Evolutionary conservation across 1,140 invertebrate genomes (phyloP).

Genomic region (Drosophila funebris): DNA sequence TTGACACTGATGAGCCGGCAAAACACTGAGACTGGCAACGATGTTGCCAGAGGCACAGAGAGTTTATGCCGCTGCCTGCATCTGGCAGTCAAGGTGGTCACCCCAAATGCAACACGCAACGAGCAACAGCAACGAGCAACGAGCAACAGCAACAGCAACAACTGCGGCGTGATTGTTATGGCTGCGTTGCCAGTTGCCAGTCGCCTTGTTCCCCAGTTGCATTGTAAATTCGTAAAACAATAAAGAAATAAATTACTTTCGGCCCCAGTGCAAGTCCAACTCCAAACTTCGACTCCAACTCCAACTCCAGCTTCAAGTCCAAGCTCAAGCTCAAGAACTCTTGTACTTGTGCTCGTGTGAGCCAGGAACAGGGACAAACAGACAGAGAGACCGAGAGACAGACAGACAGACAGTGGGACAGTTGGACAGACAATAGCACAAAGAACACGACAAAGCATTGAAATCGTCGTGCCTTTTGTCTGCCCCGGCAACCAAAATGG

Average conservation of each 20-base stretch:
- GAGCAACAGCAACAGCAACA: slow-evolving; percentile 52
- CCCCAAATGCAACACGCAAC: slow-evolving; percentile 80
- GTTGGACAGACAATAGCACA: slow-evolving; percentile 46
- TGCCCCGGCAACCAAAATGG: slow-evolving; percentile 61
- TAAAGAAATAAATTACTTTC: slow-evolving; percentile 84
- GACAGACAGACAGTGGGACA: slow-evolving; percentile 3
- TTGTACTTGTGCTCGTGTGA: slow-evolving; percentile 55
- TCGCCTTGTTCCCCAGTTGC: slow-evolving; percentile 73
- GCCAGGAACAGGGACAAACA: slow-evolving; percentile 18
- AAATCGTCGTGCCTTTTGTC: slow-evolving; percentile 82
- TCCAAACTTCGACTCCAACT: slow-evolving; percentile 11
- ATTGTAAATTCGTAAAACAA: slow-evolving; percentile 84
- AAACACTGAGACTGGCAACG: slow-evolving; percentile 21
- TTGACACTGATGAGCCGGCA: slow-evolving; percentile 81
- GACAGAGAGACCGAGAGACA: neutral
- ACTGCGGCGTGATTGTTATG: slow-evolving; percentile 79
- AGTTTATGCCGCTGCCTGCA: slow-evolving; percentile 36
- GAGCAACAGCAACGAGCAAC: slow-evolving; percentile 39
- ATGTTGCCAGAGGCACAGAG: slow-evolving; percentile 41
- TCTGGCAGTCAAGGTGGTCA: slow-evolving; percentile 77
- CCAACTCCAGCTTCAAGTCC: slow-evolving; percentile 23
- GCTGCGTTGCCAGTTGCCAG: slow-evolving; percentile 59
- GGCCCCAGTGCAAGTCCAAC: slow-evolving; percentile 58
- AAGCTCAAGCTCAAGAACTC: slow-evolving; percentile 77
- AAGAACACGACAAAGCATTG: slow-evolving; percentile 82